A percentile compares a stretch with the other conserved stretches of the same genome.
These are phyloP conservation scores for Odontamblyopus rebecca DNA, from an alignment of 2,797 vertebrate species.

Conservation along the genomic window DNA sequence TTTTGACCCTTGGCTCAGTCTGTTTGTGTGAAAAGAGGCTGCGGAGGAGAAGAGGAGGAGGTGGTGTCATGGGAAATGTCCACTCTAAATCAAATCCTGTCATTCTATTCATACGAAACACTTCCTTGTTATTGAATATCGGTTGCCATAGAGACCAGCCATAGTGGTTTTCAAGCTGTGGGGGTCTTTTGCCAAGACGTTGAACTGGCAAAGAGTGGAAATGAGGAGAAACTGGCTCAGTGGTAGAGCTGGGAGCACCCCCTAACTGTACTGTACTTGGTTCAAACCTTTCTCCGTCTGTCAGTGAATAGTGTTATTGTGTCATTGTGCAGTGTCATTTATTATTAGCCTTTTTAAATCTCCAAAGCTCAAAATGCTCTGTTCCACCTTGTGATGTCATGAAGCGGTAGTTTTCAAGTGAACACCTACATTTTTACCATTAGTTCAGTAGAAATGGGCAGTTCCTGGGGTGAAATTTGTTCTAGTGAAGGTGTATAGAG, in stretches of 20 bases:
- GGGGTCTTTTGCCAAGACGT: neutral
- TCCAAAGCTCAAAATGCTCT: no score
- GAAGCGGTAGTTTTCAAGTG: no score
- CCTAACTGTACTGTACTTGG: neutral
- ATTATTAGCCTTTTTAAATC: no score
- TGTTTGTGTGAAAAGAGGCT: conserved; percentile 14
- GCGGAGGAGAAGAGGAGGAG: no score
- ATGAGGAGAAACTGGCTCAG: neutral
- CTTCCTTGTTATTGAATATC: conserved; percentile 6
- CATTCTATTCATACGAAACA: conserved; percentile 50
- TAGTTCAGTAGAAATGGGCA: no score
- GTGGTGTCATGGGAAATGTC: conserved; percentile 69
- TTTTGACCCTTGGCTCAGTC: conserved; percentile 30
- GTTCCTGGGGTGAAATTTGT: no score
- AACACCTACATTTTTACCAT: no score
- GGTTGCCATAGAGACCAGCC: neutral
- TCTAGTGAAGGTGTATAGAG: no score
- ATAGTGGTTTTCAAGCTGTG: neutral
- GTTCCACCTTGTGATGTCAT: no score
- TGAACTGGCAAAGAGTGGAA: neutral
- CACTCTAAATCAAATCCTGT: conserved; percentile 28
- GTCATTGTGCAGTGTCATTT: neutral
- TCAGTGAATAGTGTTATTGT: no score
- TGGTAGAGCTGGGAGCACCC: no score
- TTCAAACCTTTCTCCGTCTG: no score